Evolutionary conservation across 2,113 vertebrate species (phyloP), one percentile per base, ranked within the genome.

Genomic region (Pithys albifrons): DNA sequence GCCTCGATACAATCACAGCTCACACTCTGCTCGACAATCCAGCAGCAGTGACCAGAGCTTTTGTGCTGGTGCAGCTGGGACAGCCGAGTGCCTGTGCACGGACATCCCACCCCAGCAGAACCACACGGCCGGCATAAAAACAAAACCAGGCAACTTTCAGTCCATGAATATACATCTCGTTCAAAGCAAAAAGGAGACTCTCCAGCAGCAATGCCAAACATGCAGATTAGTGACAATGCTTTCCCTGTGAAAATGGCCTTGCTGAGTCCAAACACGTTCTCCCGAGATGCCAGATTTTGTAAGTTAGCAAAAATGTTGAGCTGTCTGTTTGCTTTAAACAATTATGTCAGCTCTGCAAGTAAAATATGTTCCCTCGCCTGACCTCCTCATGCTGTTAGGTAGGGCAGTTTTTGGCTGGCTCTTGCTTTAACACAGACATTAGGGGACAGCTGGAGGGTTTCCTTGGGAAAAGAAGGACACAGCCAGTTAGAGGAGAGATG

Each of bases 251-350:
- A 89, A 93, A 75, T 61, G 83, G 91, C 88, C 86, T 95, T 94
- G 83, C 80, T 54, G 37, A 96, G 91, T 95, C 86, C 95, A 71
- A 84, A 95, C 95, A 94, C 91, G 70, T 92, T 91, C 83, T 93
- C 84, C 57, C 1, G 0, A 91, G 88, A 78, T 96, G 92, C 85
- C 96, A 93, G 85, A 87, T 94, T 94, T 91, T 95, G 6, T 93
- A 94, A 94, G 88, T 94, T 95, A 92, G 86, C 62, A 87, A 94
- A 96, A 97, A 91, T 33, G 76, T 94, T 95, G 95, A 93, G 90
- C 92, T 96, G 95, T 91, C 93, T 91, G 79, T 95, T 95, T 92
- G 83, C 83, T 94, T 92, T 92, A 76, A 94, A 94, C 83, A 87
- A 92, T 93, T 96, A 94, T 91, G 80, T 92, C 91, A 93, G 85